Evolutionary conservation across 2,113 vertebrate genomes (phyloP).

Genomic region (Odocoileus hemionus): DNA sequence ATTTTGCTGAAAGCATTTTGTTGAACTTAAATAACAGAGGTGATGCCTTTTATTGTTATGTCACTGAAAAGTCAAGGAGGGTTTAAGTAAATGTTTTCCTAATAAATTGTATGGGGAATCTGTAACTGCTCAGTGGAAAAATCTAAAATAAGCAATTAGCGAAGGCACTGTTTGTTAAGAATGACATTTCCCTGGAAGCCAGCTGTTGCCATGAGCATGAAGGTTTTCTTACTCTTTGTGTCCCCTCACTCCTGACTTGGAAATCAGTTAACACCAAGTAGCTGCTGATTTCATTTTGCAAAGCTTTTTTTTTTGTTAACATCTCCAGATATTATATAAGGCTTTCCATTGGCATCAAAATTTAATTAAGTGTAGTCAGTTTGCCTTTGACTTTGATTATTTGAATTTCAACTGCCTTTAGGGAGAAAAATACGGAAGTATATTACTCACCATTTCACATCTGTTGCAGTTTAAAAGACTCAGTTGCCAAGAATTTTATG

Average conservation of each 20-base stretch:
- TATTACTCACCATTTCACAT: constrained; percentile 73
- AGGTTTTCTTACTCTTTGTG: not conserved
- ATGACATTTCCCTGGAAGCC: constrained; percentile 47
- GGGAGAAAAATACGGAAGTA: constrained; percentile 67
- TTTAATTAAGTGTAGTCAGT: constrained; percentile 66
- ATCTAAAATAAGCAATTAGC: constrained; percentile 42
- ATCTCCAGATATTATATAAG: constrained; percentile 44
- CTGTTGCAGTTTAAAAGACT: constrained; percentile 73
- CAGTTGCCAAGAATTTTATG: constrained; percentile 73
- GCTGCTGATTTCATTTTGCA: constrained; percentile 47
- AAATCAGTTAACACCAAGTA: constrained; percentile 39
- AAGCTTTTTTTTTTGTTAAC: constrained; percentile 39
- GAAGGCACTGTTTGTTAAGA: constrained; percentile 36
- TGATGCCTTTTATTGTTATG: constrained; percentile 32
- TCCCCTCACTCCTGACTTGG: not conserved
- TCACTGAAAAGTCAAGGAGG: constrained; percentile 38
- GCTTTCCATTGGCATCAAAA: constrained; percentile 53
- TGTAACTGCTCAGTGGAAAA: constrained; percentile 33
- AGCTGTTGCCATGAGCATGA: not conserved
- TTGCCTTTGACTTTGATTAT: constrained; percentile 71
- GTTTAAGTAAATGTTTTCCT: constrained; percentile 54
- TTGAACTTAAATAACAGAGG: not conserved
- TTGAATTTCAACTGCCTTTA: constrained; percentile 69
- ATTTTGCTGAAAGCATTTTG: constrained; percentile 12
- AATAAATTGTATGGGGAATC: constrained; percentile 22